Conservation (phyloP, 2,113 vertebrate genomes). For the Anas platyrhynchos region DNA sequence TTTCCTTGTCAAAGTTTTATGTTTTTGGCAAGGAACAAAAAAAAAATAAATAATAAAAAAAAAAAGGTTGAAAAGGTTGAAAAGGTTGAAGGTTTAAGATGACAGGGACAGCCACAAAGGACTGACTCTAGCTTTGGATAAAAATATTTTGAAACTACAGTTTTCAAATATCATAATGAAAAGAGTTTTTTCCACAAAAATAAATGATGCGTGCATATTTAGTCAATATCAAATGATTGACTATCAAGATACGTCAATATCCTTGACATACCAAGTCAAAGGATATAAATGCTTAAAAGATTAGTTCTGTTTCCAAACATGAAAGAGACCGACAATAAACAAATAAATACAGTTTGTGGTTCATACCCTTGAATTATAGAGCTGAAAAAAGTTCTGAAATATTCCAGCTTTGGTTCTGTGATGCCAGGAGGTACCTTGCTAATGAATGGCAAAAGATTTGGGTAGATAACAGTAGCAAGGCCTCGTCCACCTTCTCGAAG, state of each 20-base stretch:
- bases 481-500: slow-evolving; percentile 91
- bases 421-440: slow-evolving; percentile 87
- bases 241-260: not conserved
- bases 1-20: no score
- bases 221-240: not conserved
- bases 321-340: not conserved
- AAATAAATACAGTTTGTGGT: not conserved
- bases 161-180: not conserved
- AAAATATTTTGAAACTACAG: not conserved
- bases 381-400: slow-evolving; percentile 87
- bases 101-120: not conserved
- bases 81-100: not conserved
- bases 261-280: not conserved
- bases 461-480: slow-evolving; percentile 87
- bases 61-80: no score
- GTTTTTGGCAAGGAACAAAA: not conserved
- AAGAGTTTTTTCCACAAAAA: not conserved
- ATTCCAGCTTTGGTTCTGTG: slow-evolving; percentile 84
- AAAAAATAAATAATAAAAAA: no score
- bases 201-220: not conserved
- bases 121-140: not conserved
- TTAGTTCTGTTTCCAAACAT: not conserved
- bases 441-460: slow-evolving; percentile 91
- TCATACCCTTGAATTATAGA: slow-evolving; percentile 88
- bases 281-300: not conserved